These are phyloP conservation scores for Alcis repandata DNA, from an alignment of 2,888 invertebrate species.

Conservation along the genomic window DNA sequence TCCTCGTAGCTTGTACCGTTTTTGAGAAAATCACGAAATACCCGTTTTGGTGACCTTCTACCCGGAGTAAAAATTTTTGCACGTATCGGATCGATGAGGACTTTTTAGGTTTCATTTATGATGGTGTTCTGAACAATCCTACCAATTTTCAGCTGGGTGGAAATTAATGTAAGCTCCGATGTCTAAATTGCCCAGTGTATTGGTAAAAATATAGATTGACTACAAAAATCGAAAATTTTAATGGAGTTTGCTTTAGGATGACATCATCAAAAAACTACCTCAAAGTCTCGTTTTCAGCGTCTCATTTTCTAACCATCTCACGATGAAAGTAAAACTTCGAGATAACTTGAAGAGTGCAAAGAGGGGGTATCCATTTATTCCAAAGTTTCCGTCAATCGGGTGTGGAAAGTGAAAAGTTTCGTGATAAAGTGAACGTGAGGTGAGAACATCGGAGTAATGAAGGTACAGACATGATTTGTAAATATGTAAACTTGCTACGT, in stretches of 20 bases:
- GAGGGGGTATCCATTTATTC: conserved; percentile 58
- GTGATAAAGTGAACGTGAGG: conserved; percentile 61
- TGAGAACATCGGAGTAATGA: conserved; percentile 44
- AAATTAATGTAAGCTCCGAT: too few relatives aligned
- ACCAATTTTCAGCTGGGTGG: too few relatives aligned
- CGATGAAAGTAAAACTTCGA: conserved; percentile 47
- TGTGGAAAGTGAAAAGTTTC: conserved; percentile 73
- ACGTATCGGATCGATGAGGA: too few relatives aligned
- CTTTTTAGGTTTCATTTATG: too few relatives aligned
- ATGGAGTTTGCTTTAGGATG: conserved; percentile 19
- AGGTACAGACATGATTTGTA: conserved; percentile 43
- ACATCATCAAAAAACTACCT: conserved; percentile 40
- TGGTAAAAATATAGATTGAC: background rate
- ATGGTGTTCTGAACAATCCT: too few relatives aligned
- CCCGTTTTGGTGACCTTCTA: too few relatives aligned
- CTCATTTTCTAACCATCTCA: conserved; percentile 46
- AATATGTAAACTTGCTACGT: background rate
- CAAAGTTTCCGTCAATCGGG: conserved; percentile 63
- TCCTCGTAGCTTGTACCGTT: too few relatives aligned
- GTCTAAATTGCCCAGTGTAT: too few relatives aligned
- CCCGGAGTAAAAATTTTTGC: too few relatives aligned
- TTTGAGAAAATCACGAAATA: too few relatives aligned
- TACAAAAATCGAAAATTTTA: conserved; percentile 12
- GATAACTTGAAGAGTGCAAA: conserved; percentile 51
- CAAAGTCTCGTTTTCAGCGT: conserved; percentile 36